These are phyloP conservation scores for Laticauda laticaudata DNA, from an alignment of 2,113 vertebrate species.

Conservation along the genomic window DNA sequence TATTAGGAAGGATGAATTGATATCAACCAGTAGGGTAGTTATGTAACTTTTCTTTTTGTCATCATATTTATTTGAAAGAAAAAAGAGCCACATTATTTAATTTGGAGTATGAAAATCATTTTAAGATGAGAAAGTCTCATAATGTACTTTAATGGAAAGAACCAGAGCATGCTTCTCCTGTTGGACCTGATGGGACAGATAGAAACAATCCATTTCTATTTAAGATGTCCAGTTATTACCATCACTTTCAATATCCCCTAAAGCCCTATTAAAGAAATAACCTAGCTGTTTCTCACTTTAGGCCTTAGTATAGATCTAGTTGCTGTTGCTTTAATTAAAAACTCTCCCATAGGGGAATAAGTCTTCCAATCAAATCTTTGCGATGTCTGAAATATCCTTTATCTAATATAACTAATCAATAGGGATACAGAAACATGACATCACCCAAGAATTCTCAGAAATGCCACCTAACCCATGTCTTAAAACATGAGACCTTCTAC, in stretches of 20 bases:
- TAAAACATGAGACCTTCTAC: neutral
- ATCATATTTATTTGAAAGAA: neutral
- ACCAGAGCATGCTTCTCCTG: neutral
- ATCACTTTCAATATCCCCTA: neutral
- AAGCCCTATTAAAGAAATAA: neutral
- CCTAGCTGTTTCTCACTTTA: neutral
- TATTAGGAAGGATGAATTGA: neutral
- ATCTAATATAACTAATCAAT: neutral
- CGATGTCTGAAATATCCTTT: neutral
- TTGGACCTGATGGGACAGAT: neutral
- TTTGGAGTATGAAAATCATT: neutral
- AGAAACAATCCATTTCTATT: neutral
- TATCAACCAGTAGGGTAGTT: neutral
- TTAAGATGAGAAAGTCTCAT: neutral
- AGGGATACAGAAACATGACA: neutral
- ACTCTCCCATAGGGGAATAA: neutral
- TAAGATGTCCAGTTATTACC: neutral
- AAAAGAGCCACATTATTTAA: neutral
- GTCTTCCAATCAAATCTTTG: neutral
- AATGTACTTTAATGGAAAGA: neutral
- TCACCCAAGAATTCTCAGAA: neutral
- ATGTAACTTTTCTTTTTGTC: neutral
- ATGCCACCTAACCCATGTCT: neutral
- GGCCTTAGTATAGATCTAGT: neutral
- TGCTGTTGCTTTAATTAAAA: neutral